phyloP scores from a whole-genome alignment of 2,797 vertebrate genomes.

The Argyrosomus regius region DNA sequence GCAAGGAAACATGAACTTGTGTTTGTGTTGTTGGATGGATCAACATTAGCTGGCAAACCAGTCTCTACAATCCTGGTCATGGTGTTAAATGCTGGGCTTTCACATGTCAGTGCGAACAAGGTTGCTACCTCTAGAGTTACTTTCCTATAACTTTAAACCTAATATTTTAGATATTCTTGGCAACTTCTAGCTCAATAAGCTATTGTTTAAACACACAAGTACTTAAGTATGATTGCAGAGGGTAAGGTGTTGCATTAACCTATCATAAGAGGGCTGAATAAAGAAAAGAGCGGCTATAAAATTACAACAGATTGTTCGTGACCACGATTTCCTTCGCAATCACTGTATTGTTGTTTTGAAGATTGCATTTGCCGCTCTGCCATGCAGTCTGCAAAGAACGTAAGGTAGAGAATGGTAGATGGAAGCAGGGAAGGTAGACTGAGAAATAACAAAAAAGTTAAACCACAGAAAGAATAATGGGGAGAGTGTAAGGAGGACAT shows the following conservation, averaged over 20 bases:
- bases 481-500: background rate
- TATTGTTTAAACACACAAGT: background rate
- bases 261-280: background rate
- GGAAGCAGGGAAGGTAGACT: background rate
- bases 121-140: background rate
- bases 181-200: background rate
- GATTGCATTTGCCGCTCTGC: background rate
- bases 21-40: constrained; percentile 23
- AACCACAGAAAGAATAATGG: background rate
- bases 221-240: background rate
- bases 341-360: background rate
- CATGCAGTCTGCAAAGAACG: background rate
- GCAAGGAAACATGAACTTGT: background rate
- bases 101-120: background rate
- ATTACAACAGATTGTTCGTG: background rate
- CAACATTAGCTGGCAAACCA: constrained; percentile 7
- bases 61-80: background rate
- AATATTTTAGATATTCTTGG: constrained; percentile 6
- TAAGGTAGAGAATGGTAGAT: background rate
- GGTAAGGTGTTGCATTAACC: background rate
- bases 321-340: constrained; percentile 10
- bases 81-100: background rate
- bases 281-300: background rate
- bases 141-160: constrained; percentile 8
- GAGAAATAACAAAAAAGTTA: background rate